Percentiles rank a stretch among this genome's conserved stretches.
Evolutionary conservation across 2,797 vertebrate species (phyloP).

Genomic region (Pygocentrus nattereri): DNA sequence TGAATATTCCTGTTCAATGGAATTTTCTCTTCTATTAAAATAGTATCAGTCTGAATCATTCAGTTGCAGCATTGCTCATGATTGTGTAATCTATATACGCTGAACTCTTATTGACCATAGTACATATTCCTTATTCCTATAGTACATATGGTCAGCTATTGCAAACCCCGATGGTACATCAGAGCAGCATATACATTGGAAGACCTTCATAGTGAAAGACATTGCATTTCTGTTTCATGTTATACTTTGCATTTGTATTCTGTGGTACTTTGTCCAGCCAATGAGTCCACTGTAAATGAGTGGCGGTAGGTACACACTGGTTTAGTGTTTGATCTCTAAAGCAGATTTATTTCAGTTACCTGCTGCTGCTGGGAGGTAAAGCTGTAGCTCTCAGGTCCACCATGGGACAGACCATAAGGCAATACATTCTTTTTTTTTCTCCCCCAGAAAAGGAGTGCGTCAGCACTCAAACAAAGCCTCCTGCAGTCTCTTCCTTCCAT

Average conservation of each 20-base stretch:
- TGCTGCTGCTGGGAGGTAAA: not conserved
- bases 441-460: not conserved
- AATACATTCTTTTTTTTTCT: not conserved
- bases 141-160: not conserved
- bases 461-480: not conserved
- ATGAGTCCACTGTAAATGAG: not conserved
- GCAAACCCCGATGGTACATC: not conserved
- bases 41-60: not conserved
- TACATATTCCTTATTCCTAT: not conserved
- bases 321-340: not conserved
- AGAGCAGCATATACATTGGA: not conserved
- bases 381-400: not conserved
- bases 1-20: not conserved
- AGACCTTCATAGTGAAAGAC: not conserved
- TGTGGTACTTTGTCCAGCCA: not conserved
- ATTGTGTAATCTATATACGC: too few relatives aligned
- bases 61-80: not conserved
- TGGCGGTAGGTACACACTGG: not conserved
- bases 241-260: not conserved
- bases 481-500: not conserved
- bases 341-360: conserved; percentile 4
- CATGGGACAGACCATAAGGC: not conserved
- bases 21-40: not conserved
- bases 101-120: not conserved
- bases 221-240: not conserved